A percentile compares a stretch with the other conserved stretches of the same genome.
Conservation (phyloP, 2,888 invertebrate species). For the Thalpophila matura region DNA sequence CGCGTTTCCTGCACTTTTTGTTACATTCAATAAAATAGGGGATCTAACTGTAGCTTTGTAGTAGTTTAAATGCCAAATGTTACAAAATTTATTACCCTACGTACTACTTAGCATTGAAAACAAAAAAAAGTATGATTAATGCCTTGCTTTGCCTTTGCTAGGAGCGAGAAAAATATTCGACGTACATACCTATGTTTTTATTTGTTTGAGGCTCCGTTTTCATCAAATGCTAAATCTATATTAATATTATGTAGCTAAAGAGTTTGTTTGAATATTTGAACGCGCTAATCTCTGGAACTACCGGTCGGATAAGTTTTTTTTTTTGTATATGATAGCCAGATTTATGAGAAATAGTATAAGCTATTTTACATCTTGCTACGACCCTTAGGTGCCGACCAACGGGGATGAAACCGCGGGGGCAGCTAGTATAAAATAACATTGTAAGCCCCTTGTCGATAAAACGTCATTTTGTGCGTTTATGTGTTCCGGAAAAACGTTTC, state of each 20-base stretch:
- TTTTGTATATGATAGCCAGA: too few species aligned
- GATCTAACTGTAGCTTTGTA: constrained; percentile 17
- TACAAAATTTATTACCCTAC: constrained; percentile 57
- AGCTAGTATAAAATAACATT: constrained; percentile 3
- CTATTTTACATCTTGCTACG: too few species aligned
- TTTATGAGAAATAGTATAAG: too few species aligned
- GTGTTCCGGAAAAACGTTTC: constrained; percentile 24
- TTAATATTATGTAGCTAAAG: too few species aligned
- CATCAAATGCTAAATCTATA: too few species aligned
- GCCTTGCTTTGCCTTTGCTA: background rate
- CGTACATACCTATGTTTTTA: background rate
- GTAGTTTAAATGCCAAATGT: constrained; percentile 57
- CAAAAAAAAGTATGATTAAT: constrained; percentile 27
- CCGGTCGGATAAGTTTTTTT: too few species aligned
- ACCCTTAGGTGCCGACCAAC: too few species aligned
- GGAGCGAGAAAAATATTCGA: constrained; percentile 9
- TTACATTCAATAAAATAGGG: constrained; percentile 39
- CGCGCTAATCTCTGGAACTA: too few species aligned
- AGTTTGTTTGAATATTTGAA: background rate
- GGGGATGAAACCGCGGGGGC: too few species aligned
- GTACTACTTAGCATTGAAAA: constrained; percentile 26
- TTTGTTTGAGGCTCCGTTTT: background rate
- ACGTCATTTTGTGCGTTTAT: constrained; percentile 25
- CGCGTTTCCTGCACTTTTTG: constrained; percentile 40
- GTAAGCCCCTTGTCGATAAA: constrained; percentile 15